Percentiles rank a stretch among this genome's conserved stretches.
phyloP scores from a whole-genome alignment of 2,888 invertebrate genomes.

The Myathropa florea region DNA sequence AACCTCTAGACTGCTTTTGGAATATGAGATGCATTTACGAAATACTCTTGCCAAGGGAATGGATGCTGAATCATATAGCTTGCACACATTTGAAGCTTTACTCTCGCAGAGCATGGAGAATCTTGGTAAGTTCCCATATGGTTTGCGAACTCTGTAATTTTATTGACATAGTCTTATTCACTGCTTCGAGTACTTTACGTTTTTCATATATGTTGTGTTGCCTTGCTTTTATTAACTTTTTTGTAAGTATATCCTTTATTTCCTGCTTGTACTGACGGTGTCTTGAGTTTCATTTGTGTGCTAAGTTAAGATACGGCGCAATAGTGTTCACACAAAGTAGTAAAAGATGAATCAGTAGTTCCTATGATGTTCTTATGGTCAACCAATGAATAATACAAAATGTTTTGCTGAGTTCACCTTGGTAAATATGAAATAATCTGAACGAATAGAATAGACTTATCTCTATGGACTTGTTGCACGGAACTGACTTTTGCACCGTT shows the following conservation, averaged over 20 bases:
- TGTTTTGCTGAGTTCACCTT: too few species aligned
- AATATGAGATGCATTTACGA: conserved; percentile 96
- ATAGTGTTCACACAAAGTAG: too few species aligned
- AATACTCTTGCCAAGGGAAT: conserved; percentile 96
- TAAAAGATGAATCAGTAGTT: too few species aligned
- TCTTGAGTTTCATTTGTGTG: not conserved
- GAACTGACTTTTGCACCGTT: too few species aligned
- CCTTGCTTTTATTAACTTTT: conserved; percentile 24
- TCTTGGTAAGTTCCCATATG: conserved; percentile 84
- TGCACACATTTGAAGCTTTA: conserved; percentile 95
- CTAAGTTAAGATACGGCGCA: too few species aligned
- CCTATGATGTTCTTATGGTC: too few species aligned
- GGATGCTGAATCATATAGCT: conserved; percentile 96
- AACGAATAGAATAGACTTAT: too few species aligned
- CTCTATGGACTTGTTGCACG: too few species aligned
- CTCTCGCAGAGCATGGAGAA: conserved; percentile 97
- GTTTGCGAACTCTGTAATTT: not conserved
- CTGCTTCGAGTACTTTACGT: not conserved
- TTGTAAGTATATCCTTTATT: not conserved
- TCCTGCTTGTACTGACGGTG: conserved; percentile 16
- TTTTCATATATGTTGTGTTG: conserved; percentile 12
- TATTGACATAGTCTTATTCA: not conserved
- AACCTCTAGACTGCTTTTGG: conserved; percentile 90
- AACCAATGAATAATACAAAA: too few species aligned
- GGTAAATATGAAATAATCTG: too few species aligned